Evolutionary conservation across 35 echinoderm and acorn worm species (phyloP), one percentile per base, ranked within the genome.

Genomic region (Diadema setosum): DNA sequence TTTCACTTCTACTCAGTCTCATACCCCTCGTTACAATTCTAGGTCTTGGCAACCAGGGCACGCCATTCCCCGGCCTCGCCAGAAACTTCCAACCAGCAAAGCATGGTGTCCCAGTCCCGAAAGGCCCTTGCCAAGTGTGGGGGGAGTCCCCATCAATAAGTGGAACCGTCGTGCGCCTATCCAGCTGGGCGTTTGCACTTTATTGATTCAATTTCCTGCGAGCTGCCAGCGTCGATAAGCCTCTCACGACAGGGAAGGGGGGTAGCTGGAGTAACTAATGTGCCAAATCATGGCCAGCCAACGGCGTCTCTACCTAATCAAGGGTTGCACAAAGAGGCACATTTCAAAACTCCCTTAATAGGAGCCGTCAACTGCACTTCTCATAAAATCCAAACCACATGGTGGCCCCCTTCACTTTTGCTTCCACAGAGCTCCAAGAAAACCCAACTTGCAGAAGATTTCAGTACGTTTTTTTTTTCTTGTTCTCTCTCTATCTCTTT

Each of bases 191-290:
- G 73, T 26, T 67, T 78, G 40, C 35, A 78, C 40, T 78, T 78
- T 11, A 52, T 52, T 78, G 73, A 78, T 78, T 78, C 73, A 78
- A 78, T 78, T 78, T 78, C 73, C 73, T 78, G 73, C 73, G 37
- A 17, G 33, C n/a, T 78, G 73, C 33, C 73, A 78, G 5, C 14
- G 6, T 36, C 44, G 44, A 78, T 78, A 41, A 21, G 73, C 73
- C 35, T 39, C 73, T 34, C 24, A 26, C 44, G 73, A 42, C 73
- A 78, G 37, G 27, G 37, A 41, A 41, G 44, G 27, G 37, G 73
- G 73, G 44, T n/a, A 78, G 40, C 37, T 41, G 37, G 35, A 42
- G 24, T 36, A 21, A n/a, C 73, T 78, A 78, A 78, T 78, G 73
- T 78, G 73, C 73, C 73, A 44, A 42, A 35, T 78, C 73, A 78